Evolutionary conservation across 2,888 invertebrate genomes (phyloP).

Genomic region (Steromphala cineraria): DNA sequence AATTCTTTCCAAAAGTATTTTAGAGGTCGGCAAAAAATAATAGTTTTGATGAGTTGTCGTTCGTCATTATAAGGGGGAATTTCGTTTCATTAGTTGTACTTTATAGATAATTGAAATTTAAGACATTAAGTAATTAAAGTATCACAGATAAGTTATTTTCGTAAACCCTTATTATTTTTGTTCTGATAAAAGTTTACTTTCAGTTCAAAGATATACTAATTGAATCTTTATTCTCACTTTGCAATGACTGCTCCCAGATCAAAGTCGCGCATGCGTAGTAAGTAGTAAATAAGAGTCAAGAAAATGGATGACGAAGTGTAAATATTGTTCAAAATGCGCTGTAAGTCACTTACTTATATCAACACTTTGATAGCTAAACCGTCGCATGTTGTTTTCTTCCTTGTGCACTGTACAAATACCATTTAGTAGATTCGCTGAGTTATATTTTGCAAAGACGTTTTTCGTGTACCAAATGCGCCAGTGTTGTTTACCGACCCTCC

Average conservation of each 20-base stretch:
- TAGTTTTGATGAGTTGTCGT: no score
- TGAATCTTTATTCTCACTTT: background rate
- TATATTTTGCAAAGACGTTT: background rate
- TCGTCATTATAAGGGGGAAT: no score
- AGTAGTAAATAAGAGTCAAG: background rate
- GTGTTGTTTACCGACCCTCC: background rate
- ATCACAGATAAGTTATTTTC: no score
- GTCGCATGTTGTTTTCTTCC: background rate
- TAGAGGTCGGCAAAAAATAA: no score
- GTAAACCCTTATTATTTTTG: background rate
- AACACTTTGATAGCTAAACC: background rate
- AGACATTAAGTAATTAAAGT: no score
- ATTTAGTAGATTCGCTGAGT: background rate
- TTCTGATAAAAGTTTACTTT: background rate
- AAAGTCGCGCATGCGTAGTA: background rate
- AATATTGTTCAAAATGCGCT: background rate
- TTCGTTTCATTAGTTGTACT: no score
- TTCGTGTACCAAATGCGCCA: background rate
- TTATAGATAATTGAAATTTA: no score
- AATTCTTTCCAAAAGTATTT: no score
- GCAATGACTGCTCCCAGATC: background rate
- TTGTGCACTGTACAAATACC: background rate
- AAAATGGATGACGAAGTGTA: background rate
- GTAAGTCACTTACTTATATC: background rate
- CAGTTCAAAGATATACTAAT: background rate